phyloP scores from a whole-genome alignment of 2,797 vertebrate species.

The Allenopithecus nigroviridis region DNA sequence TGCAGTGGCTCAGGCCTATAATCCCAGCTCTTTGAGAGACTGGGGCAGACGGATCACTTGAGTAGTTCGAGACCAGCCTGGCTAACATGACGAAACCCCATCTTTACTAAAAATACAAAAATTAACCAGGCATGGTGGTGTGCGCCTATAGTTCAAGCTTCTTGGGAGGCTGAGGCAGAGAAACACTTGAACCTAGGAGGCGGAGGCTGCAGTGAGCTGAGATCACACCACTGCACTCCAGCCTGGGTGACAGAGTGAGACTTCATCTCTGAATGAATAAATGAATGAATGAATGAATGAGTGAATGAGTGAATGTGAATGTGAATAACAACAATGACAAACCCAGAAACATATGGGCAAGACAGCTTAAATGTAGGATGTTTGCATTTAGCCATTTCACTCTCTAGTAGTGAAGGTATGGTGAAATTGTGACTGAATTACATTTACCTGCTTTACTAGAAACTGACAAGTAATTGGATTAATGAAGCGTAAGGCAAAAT shows the following conservation, averaged over 20 bases:
- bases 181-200: too few species aligned
- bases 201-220: too few species aligned
- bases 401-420: neutral
- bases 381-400: neutral
- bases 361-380: neutral
- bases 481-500: neutral
- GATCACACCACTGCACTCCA: too few species aligned
- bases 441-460: conserved; percentile 1
- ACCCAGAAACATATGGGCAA: too few species aligned
- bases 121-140: neutral
- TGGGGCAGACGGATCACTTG: neutral
- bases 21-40: neutral
- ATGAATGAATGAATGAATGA: too few species aligned
- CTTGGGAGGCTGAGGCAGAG: neutral
- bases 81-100: neutral
- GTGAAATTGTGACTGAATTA: conserved; percentile 30
- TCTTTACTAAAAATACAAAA: neutral
- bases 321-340: too few species aligned
- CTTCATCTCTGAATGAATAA: too few species aligned
- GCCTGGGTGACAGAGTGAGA: too few species aligned
- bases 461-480: neutral
- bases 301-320: too few species aligned
- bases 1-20: too few species aligned
- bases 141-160: neutral
- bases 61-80: neutral